Conservation (phyloP, 2,888 invertebrate species). For the Agonopterix alstromeriana region DNA sequence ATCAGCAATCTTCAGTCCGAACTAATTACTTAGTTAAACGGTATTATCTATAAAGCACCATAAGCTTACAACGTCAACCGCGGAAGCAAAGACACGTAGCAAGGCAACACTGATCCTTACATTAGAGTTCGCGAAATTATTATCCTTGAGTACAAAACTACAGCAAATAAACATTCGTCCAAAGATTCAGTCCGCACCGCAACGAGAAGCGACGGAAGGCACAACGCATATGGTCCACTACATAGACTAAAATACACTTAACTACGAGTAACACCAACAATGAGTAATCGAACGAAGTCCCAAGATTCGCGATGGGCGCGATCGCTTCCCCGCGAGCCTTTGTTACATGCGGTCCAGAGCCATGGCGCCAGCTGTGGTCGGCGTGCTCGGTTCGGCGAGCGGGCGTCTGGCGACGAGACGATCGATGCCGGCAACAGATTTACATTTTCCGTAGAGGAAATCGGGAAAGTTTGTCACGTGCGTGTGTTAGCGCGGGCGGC, state of each 20-base stretch:
- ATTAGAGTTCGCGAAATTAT: slow-evolving; percentile 50
- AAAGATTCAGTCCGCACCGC: slow-evolving; percentile 32
- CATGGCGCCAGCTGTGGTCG: slow-evolving; percentile 69
- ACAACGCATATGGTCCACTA: slow-evolving; percentile 70
- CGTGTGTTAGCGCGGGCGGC: slow-evolving; percentile 42
- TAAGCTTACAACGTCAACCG: slow-evolving; percentile 60
- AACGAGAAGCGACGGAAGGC: slow-evolving; percentile 57
- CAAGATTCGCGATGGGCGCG: slow-evolving; percentile 37
- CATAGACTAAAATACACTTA: slow-evolving; percentile 49
- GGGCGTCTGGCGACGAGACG: slow-evolving; percentile 57
- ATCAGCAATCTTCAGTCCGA: slow-evolving; percentile 15
- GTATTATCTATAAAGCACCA: slow-evolving; percentile 59
- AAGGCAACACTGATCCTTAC: slow-evolving; percentile 72
- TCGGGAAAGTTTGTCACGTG: slow-evolving; percentile 74
- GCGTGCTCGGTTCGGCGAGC: slow-evolving; percentile 52
- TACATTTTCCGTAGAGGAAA: slow-evolving; percentile 72
- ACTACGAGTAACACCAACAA: slow-evolving; percentile 45
- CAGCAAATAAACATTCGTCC: slow-evolving; percentile 40
- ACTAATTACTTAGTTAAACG: slow-evolving; percentile 20
- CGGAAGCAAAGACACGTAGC: slow-evolving; percentile 74
- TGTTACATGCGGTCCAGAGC: slow-evolving; percentile 60
- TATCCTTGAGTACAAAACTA: slow-evolving; percentile 41
- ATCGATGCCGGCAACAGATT: slow-evolving; percentile 74
- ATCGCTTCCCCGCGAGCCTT: slow-evolving; percentile 46
- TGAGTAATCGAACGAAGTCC: slow-evolving; percentile 36